Evolutionary conservation across 2,797 vertebrate genomes (phyloP).

Genomic region (Anabas testudineus): DNA sequence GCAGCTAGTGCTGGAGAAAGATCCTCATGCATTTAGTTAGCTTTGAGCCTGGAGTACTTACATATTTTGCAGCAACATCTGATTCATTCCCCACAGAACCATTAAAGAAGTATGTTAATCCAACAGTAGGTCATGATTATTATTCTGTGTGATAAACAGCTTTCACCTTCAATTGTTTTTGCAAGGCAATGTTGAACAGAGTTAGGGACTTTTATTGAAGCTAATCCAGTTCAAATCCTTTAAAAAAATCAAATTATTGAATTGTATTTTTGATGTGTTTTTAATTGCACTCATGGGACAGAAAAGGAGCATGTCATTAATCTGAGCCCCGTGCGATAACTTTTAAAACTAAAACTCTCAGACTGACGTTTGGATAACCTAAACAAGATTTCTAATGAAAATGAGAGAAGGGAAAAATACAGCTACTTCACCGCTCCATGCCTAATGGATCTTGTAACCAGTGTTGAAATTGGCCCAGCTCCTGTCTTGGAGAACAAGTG

Average conservation of each 20-base stretch:
- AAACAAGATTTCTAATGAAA: not conserved
- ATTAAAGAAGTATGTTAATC: conserved; percentile 50
- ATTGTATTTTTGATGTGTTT: not conserved
- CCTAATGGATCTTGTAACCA: conserved; percentile 24
- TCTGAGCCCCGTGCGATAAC: not conserved
- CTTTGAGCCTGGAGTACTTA: conserved; percentile 68
- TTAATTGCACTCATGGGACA: not conserved
- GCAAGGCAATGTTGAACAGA: not conserved
- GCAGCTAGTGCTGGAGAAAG: conserved; percentile 67
- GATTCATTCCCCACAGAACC: conserved; percentile 60
- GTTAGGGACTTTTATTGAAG: not conserved
- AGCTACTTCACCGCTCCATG: not conserved
- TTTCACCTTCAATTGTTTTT: conserved; percentile 32
- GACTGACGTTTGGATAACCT: not conserved
- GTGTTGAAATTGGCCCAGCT: conserved; percentile 15
- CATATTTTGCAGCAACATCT: conserved; percentile 65
- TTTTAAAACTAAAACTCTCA: not conserved
- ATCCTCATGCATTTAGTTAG: conserved; percentile 65
- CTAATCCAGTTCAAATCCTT: not conserved
- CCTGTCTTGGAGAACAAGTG: conserved; percentile 36
- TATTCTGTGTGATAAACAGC: conserved; percentile 32
- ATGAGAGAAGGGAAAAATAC: conserved; percentile 4
- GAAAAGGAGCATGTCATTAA: not conserved
- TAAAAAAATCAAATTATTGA: not conserved
- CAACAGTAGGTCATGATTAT: conserved; percentile 55